Evolutionary conservation across 2,888 invertebrate genomes (phyloP).

Genomic region (Opisthograptis luteolata): DNA sequence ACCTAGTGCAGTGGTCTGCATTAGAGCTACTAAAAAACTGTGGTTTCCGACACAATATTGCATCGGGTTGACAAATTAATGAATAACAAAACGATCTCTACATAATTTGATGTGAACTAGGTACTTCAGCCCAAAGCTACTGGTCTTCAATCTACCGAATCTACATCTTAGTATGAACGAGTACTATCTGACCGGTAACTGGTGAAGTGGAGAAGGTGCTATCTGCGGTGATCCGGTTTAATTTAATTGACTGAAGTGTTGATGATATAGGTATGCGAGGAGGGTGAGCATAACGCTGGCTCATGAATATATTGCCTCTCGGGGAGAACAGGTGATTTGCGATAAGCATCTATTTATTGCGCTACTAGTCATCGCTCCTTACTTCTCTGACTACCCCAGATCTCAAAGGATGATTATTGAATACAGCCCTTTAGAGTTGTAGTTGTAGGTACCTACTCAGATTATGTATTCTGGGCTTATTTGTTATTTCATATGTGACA

Average conservation of each 20-base stretch:
- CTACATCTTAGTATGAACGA: neutral
- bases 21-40: no score
- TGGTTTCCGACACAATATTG: no score
- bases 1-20: no score
- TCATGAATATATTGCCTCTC: conserved; percentile 79
- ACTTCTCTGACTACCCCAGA: conserved; percentile 49
- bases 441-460: no score
- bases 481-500: no score
- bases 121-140: no score
- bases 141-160: no score
- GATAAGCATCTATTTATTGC: conserved; percentile 82
- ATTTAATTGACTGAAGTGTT: conserved; percentile 80
- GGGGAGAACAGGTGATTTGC: conserved; percentile 80
- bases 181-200: conserved; percentile 48
- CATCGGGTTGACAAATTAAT: no score
- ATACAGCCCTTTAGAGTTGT: no score
- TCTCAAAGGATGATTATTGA: neutral
- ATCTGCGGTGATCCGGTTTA: conserved; percentile 78
- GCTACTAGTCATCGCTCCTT: conserved; percentile 68
- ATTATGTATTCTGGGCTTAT: no score
- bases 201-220: conserved; percentile 65
- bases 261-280: conserved; percentile 80
- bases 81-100: no score
- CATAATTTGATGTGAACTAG: no score
- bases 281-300: conserved; percentile 74